Base-by-base conservation (phyloP, 1,140 invertebrate genomes). In the Metopolophium dirhodum region DNA sequence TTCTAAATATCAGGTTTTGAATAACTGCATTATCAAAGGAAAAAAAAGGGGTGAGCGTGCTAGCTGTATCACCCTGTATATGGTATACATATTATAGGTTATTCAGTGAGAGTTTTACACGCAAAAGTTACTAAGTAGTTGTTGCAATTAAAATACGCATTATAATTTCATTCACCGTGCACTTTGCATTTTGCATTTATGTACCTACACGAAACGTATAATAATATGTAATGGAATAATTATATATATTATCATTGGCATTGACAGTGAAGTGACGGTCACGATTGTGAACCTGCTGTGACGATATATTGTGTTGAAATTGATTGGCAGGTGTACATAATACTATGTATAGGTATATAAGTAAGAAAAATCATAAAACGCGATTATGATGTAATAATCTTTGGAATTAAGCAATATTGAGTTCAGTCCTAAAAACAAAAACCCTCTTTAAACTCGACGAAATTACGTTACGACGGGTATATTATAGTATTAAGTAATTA, bases 201-300 rank as follows among this genome's bases (percentile, higher is more conserved):
- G 61, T 77, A n/a, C 61, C 61, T 77, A n/a, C 61, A 77, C n/a
- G n/a, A 68, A 77, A n/a, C n/a, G 61, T 18, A 23, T 20, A n/a
- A 7, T 20, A n/a, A 77, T 77, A 77, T 77, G 18, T 2, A n/a
- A 77, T 77, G 30, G 61, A 77, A 77, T 77, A 77, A 77, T 77
- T n/a, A 18, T 77, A 20, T 77, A 35, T 77, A n/a, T 77, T 18
- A 77, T n/a, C 30, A 7, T 77, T 77, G 61, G n/a, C 61, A 77
- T 77, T 77, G 61, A 77, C 61, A 77, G 30, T n/a, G 61, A n/a
- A 77, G 61, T 77, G n/a, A 77, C 61, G 61, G 61, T 77, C n/a
- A 77, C 61, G 61, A 77, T 18, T 18, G 61, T 14, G 61, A 68
- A n/a, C 61, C 61, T 77, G 61, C n/a, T 77, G 61, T 77, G 61